Base-by-base conservation (phyloP, 2,888 invertebrate species). In the Polydrusus cervinus region DNA sequence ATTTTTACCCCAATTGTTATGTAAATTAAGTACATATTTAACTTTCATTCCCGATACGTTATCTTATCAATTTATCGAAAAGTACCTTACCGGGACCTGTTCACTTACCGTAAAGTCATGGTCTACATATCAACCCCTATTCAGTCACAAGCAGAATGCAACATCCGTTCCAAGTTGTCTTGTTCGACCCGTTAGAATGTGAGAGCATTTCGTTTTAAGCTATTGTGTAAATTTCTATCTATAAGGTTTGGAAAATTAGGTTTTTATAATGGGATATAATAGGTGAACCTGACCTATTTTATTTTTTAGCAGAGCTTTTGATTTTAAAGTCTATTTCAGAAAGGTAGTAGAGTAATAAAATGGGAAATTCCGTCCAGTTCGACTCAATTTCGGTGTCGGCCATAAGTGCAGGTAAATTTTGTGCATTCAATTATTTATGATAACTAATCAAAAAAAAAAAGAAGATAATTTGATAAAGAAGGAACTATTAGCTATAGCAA, bases 1-100 rank as follows among this genome's bases (percentile, higher is more conserved):
- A 57, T 69, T 64, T 55, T 34, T 57, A 64, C 74, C 74, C 74
- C 69, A 66, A 67, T 57, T 61, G 61, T 49, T 11, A 51, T 55
- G n/a, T 7, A 34, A 34, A 55, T 55, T 30, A 34, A 55, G 34
- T 34, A 14, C 30, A 14, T 34, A 66, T 64, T 64, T 64, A 47
- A 30, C 18, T 64, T 49, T 47, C 8, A 25, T 64, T 20, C 30
- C 3, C 18, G 47, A 64, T 64, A 62, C 40, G 13, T 61, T 74
- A 74, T 74, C 74, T 43, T 18, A n/a, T 34, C 65, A 69, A 74
- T 74, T 74, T 74, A 74, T 74, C 70, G 20, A 49, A 71, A 61
- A 47, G 65, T 57, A 47, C 74, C 60, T 74, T 70, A 70, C 69
- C 70, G 51, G 30, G 38, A 9, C 51, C 25, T 66, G 70, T 20